Conservation (phyloP, 1,140 invertebrate species). For the Aphis craccivora region DNA sequence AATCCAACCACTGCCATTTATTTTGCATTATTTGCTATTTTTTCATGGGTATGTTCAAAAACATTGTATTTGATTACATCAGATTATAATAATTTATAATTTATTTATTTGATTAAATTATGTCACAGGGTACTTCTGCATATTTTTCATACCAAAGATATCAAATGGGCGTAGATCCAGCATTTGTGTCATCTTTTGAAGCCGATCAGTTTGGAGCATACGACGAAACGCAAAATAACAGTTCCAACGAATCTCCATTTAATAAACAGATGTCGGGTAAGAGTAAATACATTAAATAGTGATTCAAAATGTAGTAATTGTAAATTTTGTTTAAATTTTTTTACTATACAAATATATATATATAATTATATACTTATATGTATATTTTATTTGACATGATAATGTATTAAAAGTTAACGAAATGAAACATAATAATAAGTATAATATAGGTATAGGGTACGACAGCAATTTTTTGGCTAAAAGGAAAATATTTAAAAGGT, state of each 20-base stretch:
- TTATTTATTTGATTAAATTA: neutral
- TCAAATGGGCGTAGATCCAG: constrained; percentile 48
- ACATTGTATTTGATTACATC: neutral
- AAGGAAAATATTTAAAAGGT: neutral
- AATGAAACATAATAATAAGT: neutral
- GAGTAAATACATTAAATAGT: neutral
- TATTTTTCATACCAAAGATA: constrained; percentile 49
- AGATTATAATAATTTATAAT: neutral
- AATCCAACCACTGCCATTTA: constrained; percentile 56
- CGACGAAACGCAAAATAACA: constrained; percentile 50
- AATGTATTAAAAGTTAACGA: neutral
- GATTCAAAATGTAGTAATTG: neutral
- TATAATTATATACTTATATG: too few relatives aligned
- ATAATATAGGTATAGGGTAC: neutral
- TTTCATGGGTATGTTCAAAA: constrained; percentile 51
- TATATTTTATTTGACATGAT: neutral
- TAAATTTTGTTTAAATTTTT: neutral
- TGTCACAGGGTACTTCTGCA: neutral
- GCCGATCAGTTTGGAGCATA: constrained; percentile 48
- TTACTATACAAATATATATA: neutral
- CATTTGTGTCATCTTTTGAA: constrained; percentile 47
- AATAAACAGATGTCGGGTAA: constrained; percentile 51
- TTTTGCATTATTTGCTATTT: constrained; percentile 53
- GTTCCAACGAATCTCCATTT: constrained; percentile 41
- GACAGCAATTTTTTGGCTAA: neutral